A percentile compares a stretch with the other conserved stretches of the same genome.
phyloP scores from a whole-genome alignment of 2,888 invertebrate genomes.

The Elysia crispata region DNA sequence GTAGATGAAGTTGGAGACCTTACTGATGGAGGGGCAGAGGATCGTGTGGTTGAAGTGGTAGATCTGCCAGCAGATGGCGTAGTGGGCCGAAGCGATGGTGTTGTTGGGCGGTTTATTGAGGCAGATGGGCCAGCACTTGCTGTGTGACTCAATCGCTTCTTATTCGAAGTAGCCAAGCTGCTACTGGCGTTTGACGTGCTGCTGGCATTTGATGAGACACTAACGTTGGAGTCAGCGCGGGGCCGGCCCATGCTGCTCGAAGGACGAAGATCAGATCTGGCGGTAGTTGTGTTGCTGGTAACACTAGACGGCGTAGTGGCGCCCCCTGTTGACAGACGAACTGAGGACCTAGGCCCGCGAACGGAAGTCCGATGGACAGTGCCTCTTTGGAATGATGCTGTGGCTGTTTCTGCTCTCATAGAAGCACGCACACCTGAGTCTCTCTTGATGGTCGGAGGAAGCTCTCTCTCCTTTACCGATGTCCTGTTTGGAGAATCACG shows the following conservation, averaged over 20 bases:
- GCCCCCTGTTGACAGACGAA: slow-evolving; percentile 18
- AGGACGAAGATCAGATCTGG: neutral
- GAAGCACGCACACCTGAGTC: slow-evolving; percentile 52
- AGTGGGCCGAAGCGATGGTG: slow-evolving; percentile 37
- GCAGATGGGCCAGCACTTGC: slow-evolving; percentile 5
- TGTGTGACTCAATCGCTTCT: slow-evolving; percentile 47
- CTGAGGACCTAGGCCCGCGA: slow-evolving; percentile 46
- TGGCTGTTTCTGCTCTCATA: slow-evolving; percentile 53
- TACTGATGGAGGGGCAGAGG: slow-evolving; percentile 39
- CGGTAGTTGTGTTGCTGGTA: slow-evolving; percentile 47
- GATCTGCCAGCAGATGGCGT: slow-evolving; percentile 49
- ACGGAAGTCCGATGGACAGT: slow-evolving; percentile 47
- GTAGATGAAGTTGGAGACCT: slow-evolving; percentile 37
- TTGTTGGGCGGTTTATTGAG: neutral
- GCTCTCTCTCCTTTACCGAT: slow-evolving; percentile 46
- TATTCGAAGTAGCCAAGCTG: slow-evolving; percentile 52
- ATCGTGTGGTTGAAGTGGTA: slow-evolving; percentile 40
- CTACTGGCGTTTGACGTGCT: slow-evolving; percentile 55
- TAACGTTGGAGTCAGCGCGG: slow-evolving; percentile 50
- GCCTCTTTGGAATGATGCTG: slow-evolving; percentile 46
- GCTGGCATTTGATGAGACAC: slow-evolving; percentile 52
- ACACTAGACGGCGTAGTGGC: neutral
- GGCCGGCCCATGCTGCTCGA: slow-evolving; percentile 19
- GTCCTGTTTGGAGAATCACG: slow-evolving; percentile 47
- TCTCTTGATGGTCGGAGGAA: slow-evolving; percentile 46